These are phyloP conservation scores for Phyllostomus hastatus DNA, from an alignment of 2,113 vertebrate genomes.

Conservation along the genomic window DNA sequence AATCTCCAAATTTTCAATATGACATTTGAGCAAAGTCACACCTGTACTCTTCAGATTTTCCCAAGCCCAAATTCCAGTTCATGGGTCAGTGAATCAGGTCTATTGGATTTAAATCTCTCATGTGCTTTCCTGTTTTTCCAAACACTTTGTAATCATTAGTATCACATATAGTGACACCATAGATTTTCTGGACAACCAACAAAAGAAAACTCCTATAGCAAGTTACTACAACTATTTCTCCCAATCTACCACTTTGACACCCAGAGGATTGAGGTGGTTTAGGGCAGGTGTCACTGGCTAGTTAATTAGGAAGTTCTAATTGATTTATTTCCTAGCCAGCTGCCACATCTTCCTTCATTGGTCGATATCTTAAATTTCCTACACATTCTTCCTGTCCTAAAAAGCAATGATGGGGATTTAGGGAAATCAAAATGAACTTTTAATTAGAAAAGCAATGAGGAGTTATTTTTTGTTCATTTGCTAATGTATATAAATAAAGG, in stretches of 20 bases:
- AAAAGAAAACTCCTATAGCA: not conserved
- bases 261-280: not conserved
- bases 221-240: not conserved
- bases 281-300: not conserved
- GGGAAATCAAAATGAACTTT: constrained; percentile 24
- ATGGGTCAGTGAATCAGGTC: constrained; percentile 9
- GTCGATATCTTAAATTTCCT: constrained; percentile 41
- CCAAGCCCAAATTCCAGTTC: not conserved
- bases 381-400: not conserved
- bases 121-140: constrained; percentile 7
- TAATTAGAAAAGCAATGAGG: not conserved
- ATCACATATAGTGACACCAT: not conserved
- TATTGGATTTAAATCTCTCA: constrained; percentile 20
- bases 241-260: not conserved
- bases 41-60: not conserved
- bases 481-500: not conserved
- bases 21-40: constrained; percentile 38
- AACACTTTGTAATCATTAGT: constrained; percentile 45
- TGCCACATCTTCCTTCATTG: not conserved
- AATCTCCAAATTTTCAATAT: constrained; percentile 20
- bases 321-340: constrained; percentile 39
- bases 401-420: not conserved
- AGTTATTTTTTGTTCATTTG: not conserved
- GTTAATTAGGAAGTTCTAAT: constrained; percentile 49
- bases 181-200: not conserved